These are phyloP conservation scores for Morone saxatilis DNA, from an alignment of 2,113 vertebrate genomes.

Conservation along the genomic window DNA sequence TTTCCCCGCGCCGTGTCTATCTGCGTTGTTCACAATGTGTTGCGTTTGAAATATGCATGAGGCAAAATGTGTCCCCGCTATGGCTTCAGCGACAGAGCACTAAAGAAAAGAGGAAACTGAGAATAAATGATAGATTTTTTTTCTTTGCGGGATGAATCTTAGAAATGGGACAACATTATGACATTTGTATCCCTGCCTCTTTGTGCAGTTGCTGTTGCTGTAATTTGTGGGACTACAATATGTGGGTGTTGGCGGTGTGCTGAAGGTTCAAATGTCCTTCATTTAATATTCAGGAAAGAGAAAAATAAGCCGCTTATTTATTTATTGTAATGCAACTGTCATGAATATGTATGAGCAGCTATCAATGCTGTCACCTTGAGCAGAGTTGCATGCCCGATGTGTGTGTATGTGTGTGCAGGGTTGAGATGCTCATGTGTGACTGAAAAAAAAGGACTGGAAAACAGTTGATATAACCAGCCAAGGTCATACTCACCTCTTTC, in stretches of 20 bases:
- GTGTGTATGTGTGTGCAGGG: not conserved
- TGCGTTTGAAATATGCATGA: slow-evolving; percentile 79
- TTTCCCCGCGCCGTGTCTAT: slow-evolving; percentile 49
- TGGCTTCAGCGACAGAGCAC: slow-evolving; percentile 19
- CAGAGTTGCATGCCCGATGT: not conserved
- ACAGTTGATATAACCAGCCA: slow-evolving; percentile 32
- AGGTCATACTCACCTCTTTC: slow-evolving; percentile 37
- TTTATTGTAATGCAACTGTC: slow-evolving; percentile 73
- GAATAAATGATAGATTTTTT: slow-evolving; percentile 34
- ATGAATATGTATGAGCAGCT: slow-evolving; percentile 76
- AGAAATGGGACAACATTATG: slow-evolving; percentile 51
- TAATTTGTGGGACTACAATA: slow-evolving; percentile 41
- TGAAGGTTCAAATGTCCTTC: slow-evolving; percentile 65
- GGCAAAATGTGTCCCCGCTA: slow-evolving; percentile 61
- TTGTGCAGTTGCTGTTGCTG: slow-evolving; percentile 17
- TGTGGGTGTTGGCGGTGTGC: slow-evolving; percentile 23
- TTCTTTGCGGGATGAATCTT: slow-evolving; percentile 49
- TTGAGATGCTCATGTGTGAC: not conserved
- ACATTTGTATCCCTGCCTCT: slow-evolving; percentile 50
- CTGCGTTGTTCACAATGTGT: slow-evolving; percentile 59
- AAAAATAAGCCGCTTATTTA: slow-evolving; percentile 75
- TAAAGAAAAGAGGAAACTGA: slow-evolving; percentile 7
- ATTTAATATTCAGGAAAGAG: slow-evolving; percentile 65
- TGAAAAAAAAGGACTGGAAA: slow-evolving; percentile 51
- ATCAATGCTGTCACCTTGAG: slow-evolving; percentile 74